Base-by-base conservation (phyloP, 1,140 invertebrate genomes). In the Planococcus citri region DNA sequence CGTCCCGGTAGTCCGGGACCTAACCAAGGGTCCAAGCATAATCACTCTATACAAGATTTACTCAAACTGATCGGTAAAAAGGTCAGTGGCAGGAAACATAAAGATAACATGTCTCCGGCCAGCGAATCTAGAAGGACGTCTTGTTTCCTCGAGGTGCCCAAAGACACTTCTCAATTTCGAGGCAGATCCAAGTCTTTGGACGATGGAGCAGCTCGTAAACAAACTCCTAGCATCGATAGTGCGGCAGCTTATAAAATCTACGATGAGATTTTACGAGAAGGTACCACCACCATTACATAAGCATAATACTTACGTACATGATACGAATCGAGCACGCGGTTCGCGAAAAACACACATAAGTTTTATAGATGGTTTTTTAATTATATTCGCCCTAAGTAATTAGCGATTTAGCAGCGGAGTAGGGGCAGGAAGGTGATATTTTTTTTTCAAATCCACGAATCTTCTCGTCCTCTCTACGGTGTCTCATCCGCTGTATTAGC, bases 171-270 rank as follows among this genome's bases (percentile, higher is more conserved):
- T 74, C 6, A 87, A 68, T 90, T 90, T 73, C 80, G 89, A 9
- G 84, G 83, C 41, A 81, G 90, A 27, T 90, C 88, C 22, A 88
- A 88, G 75, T 90, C 88, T 27, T 77, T 91, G 70, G 89, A 91
- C 76, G 87, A 77, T 70, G 74, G 73, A 27, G 76, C 78, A 57
- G 72, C 77, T 27, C 38, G 75, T 25, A 74, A 71, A 12, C 79
- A 77, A 74, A 77, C 79, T 61, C 76, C 76, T 64, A 74, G 85
- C 8, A 80, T 83, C 70, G 89, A 91, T 75, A 90, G 88, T 75
- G 89, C 87, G 41, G 83, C 87, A 10, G 90, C 89, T 10, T 92
- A 92, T 76, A 83, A 85, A 75, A 91, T 92, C 73, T 92, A 86
- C 75, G 88, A 92, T 73, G 82, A 82, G 67, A 92, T 92, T 72